These are phyloP conservation scores for Limnephilus lunatus DNA, from an alignment of 2,888 invertebrate species.

Conservation along the genomic window DNA sequence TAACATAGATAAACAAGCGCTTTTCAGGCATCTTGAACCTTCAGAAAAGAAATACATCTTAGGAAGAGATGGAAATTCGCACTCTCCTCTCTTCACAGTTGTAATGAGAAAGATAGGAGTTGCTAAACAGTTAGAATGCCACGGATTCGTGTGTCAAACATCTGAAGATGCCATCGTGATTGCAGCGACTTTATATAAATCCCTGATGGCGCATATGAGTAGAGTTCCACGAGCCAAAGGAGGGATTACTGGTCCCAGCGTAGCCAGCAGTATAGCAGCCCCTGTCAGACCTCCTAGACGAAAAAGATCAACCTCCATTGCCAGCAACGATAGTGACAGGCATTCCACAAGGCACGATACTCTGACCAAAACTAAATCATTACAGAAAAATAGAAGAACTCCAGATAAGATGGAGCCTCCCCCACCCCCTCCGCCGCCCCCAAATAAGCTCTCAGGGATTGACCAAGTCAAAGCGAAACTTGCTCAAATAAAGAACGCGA, in stretches of 20 bases:
- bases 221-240: conserved; percentile 75
- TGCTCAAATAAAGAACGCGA: conserved; percentile 73
- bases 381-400: conserved; percentile 76
- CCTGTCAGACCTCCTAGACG: conserved; percentile 86
- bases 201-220: conserved; percentile 89
- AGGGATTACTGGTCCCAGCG: conserved; percentile 87
- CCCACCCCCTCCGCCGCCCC: conserved; percentile 70
- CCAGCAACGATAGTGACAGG: conserved; percentile 80
- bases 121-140: conserved; percentile 90
- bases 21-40: conserved; percentile 79
- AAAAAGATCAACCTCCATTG: conserved; percentile 83
- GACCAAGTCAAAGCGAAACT: conserved; percentile 79
- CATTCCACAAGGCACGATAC: conserved; percentile 69
- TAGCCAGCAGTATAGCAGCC: conserved; percentile 80
- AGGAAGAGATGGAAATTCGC: conserved; percentile 79
- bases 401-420: conserved; percentile 68
- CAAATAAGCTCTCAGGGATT: conserved; percentile 74
- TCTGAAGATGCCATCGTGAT: conserved; percentile 95
- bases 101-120: conserved; percentile 90
- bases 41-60: conserved; percentile 78
- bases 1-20: conserved; percentile 84
- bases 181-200: conserved; percentile 93
- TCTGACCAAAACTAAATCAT: conserved; percentile 66
- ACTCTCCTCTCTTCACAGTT: conserved; percentile 92
- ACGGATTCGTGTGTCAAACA: conserved; percentile 92